Evolutionary conservation across 2,888 invertebrate genomes (phyloP), one percentile per base, ranked within the genome.

Genomic region (Bombylius major): DNA sequence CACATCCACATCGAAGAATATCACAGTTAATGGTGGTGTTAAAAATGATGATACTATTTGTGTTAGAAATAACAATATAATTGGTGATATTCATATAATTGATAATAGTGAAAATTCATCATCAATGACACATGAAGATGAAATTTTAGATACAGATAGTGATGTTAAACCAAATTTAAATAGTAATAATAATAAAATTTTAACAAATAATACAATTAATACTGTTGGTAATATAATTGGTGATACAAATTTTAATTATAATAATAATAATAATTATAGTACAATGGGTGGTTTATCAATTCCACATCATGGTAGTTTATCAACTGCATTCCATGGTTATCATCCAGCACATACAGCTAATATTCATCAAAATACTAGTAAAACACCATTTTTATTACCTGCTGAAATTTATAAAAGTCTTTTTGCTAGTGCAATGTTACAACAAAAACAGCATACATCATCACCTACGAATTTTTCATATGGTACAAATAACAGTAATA

Each of bases 361-460:
- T 53, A 55, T 58, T 14, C 62, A 60, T 14, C 58, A 60, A 55
- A 55, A 60, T 58, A n/a, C 59, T 56, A 53, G 46, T 39, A 55
- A 63, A 49, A 52, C 57, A 31, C 73, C 78, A 0, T 85, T 85
- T 65, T 71, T 88, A 53, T 75, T 88, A 60, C 87, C 87, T 11
- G 83, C 86, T 56, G 87, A 89, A 67, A 77, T 89, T 64, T 88
- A 89, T 69, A 88, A 88, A 72, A 88, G 83, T 65, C 79, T 89
- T 60, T 73, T 89, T 66, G 87, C 87, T 12, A 87, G 79, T 68
- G 83, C 83, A n/a, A 61, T 73, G 12, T 75, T 82, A 54, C 80
- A 81, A 50, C 79, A 69, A 39, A 68, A 69, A 42, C 65, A 65
- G 32, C 62, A 64, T 6, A 46, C 66, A 66, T 23, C 67, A 66